phyloP scores from a whole-genome alignment of 2,888 invertebrate genomes.

The Molorchus minor region DNA sequence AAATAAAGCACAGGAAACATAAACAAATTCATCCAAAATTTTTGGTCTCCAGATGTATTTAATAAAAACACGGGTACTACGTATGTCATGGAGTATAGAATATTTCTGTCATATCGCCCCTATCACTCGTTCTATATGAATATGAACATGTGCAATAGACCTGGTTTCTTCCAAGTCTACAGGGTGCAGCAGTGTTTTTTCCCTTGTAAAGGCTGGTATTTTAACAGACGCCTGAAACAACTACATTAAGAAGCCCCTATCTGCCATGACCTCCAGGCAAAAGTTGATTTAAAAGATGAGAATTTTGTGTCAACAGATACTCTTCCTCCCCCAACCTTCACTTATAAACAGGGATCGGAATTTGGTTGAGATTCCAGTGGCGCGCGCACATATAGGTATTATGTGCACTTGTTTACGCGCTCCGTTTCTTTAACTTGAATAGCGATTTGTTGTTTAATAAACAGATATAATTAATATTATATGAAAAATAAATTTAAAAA shows the following conservation, averaged over 20 bases:
- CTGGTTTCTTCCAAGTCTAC: constrained; percentile 37
- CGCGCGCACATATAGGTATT: no score
- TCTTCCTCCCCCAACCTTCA: constrained; percentile 36
- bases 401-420: no score
- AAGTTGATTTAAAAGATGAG: constrained; percentile 27
- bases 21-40: constrained; percentile 30
- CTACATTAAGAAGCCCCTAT: constrained; percentile 36
- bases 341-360: no score
- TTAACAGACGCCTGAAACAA: constrained; percentile 27
- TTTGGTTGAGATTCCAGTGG: no score
- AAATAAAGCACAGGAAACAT: constrained; percentile 32
- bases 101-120: constrained; percentile 28
- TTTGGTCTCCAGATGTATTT: neutral
- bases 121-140: constrained; percentile 38
- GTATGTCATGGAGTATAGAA: constrained; percentile 17
- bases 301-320: constrained; percentile 26
- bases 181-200: constrained; percentile 34
- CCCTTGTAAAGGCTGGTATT: constrained; percentile 39
- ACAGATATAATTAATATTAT: no score
- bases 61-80: constrained; percentile 19
- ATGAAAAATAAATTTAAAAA: no score
- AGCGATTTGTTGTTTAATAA: no score
- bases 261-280: constrained; percentile 35
- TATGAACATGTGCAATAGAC: constrained; percentile 37
- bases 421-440: no score